Evolutionary conservation across 2,113 vertebrate species (phyloP).

Genomic region (cat (Felis catus)): F.catus_Fca126_mat1.0 CM031412.1:145167001-145167500

Average conservation of each 20-base stretch:
- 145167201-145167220: neutral
- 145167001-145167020: constrained; percentile 16
- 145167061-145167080: constrained; percentile 28
- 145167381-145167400: constrained; percentile 69
- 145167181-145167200: constrained; percentile 17
- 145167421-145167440: constrained; percentile 69
- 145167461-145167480: constrained; percentile 52
- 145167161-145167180: constrained; percentile 48
- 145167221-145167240: constrained; percentile 13
- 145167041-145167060: constrained; percentile 39
- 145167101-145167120: constrained; percentile 34
- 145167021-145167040: constrained; percentile 51
- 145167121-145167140: constrained; percentile 27
- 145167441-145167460: constrained; percentile 66
- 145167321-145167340: constrained; percentile 47
- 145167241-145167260: constrained; percentile 27
- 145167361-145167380: constrained; percentile 62
- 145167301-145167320: constrained; percentile 54
- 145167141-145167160: constrained; percentile 35
- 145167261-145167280: constrained; percentile 66
- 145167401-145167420: constrained; percentile 73
- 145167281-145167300: constrained; percentile 8
- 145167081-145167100: constrained; percentile 36
- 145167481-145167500: neutral
- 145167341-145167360: constrained; percentile 58